These are phyloP conservation scores for Vulpes vulpes DNA, from an alignment of 2,113 vertebrate genomes.

Conservation along the genomic window DNA sequence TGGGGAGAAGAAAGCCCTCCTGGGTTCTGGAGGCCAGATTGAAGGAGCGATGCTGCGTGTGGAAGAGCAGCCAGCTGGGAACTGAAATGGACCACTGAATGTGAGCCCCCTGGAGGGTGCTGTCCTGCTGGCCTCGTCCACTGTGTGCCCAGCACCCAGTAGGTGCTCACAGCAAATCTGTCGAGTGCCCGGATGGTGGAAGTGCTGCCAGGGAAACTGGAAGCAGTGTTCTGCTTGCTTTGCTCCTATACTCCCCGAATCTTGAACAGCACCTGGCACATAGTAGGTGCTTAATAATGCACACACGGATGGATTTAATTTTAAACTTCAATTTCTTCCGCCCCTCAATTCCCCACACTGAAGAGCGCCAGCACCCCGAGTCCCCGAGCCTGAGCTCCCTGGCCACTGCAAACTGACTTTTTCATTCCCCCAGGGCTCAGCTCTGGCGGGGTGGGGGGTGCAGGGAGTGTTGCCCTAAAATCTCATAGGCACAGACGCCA, in stretches of 20 bases:
- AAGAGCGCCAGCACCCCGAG: background rate
- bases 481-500: background rate
- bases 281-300: background rate
- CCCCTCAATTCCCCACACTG: background rate
- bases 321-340: background rate
- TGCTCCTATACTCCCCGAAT: background rate
- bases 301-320: background rate
- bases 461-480: background rate
- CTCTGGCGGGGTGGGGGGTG: background rate
- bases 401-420: background rate
- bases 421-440: background rate
- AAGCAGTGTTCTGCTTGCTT: background rate
- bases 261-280: background rate
- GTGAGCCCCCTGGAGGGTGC: background rate
- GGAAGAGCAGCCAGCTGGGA: background rate
- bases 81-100: too few species aligned
- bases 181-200: rapidly evolving
- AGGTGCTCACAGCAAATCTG: background rate
- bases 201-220: background rate
- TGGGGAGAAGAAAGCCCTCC: background rate
- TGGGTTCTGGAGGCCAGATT: rapidly evolving
- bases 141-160: background rate
- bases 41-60: background rate
- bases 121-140: rapidly evolving
- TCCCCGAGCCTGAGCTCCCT: too few species aligned